Conservation (phyloP, 2,113 vertebrate genomes). For the Sinocyclocheilus rhinocerous region DNA sequence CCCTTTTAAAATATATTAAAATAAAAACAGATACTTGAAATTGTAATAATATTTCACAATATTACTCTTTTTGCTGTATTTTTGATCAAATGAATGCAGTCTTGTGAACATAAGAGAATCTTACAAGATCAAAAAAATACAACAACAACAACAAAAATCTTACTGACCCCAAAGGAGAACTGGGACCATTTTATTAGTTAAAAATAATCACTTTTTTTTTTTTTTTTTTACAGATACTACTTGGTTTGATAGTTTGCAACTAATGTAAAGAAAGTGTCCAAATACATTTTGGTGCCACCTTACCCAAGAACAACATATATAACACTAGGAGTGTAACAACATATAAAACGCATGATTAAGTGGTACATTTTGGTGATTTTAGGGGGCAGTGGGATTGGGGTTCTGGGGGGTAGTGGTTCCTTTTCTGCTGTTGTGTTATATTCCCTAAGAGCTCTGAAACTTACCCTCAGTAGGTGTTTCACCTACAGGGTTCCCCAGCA, state of each 20-base stretch:
- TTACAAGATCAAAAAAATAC: neutral
- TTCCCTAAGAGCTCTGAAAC: slow-evolving; percentile 60
- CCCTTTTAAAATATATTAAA: neutral
- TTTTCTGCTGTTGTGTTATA: slow-evolving; percentile 55
- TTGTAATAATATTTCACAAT: neutral
- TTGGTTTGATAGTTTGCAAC: neutral
- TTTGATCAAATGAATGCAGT: neutral
- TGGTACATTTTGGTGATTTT: neutral
- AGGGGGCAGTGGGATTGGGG: neutral
- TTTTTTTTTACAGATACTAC: neutral
- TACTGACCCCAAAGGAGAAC: neutral
- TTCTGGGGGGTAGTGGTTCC: slow-evolving; percentile 23
- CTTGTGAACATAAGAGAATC: neutral
- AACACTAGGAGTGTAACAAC: neutral
- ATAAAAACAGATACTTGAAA: neutral
- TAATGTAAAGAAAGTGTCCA: neutral
- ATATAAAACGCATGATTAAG: neutral
- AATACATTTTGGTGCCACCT: neutral
- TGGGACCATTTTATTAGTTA: neutral
- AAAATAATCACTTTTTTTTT: no score
- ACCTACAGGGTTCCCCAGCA: slow-evolving; percentile 68
- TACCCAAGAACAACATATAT: neutral
- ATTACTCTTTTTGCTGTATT: neutral
- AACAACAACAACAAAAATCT: neutral
- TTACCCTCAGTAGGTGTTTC: slow-evolving; percentile 69